Evolutionary conservation across 1,140 invertebrate species (phyloP).

Genomic region (Stegodyphus mimosarum): DNA sequence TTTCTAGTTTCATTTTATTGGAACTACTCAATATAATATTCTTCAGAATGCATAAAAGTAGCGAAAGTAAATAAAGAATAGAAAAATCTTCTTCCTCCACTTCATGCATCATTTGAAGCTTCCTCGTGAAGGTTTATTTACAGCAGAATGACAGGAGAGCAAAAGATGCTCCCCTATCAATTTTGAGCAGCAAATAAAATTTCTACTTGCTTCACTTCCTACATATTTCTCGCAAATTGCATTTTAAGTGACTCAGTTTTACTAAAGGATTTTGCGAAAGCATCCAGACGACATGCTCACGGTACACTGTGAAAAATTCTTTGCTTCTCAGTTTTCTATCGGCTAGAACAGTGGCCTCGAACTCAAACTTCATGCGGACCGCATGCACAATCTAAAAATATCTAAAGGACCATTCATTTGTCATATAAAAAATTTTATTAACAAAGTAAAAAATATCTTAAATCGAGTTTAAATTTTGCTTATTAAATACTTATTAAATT

Average conservation of each 20-base stretch:
- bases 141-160: not conserved
- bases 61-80: not conserved
- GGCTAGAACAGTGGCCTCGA: too few relatives aligned
- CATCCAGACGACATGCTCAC: too few relatives aligned
- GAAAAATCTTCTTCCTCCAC: not conserved
- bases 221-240: not conserved
- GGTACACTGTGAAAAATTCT: too few relatives aligned
- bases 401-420: too few relatives aligned
- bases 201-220: not conserved
- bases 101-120: conserved; percentile 16
- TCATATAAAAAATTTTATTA: too few relatives aligned
- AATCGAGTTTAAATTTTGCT: too few relatives aligned
- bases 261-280: too few relatives aligned
- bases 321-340: too few relatives aligned
- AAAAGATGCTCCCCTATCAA: not conserved
- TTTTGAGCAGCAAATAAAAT: not conserved
- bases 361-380: too few relatives aligned
- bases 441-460: too few relatives aligned
- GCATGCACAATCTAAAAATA: too few relatives aligned
- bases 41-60: conserved; percentile 2
- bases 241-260: conserved; percentile 14
- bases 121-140: not conserved
- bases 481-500: too few relatives aligned
- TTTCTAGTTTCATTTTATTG: not conserved
- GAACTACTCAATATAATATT: not conserved